Evolutionary conservation across 1,140 invertebrate genomes (phyloP), one percentile per base, ranked within the genome.

Genomic region (Zaprionus africanus): DNA sequence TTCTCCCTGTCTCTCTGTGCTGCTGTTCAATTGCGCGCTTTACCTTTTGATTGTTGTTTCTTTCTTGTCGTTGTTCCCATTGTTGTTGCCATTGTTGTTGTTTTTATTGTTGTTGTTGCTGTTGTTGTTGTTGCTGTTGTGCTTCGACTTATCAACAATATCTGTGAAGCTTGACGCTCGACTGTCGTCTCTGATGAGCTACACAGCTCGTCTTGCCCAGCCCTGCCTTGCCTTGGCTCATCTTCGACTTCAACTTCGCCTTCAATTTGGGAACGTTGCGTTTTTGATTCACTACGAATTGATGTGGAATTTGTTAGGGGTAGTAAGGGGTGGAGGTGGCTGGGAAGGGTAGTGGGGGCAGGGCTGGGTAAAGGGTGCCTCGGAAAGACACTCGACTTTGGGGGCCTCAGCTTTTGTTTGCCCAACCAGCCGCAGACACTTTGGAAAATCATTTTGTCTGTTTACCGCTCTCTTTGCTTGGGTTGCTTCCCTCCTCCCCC

Each of bases 1-100:
- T 11, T 34, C 19, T 22, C 26, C 22, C 22, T 1, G 1, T 64
- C 60, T 12, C 6, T 17, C 5, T 19, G 26, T 31, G 28, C 7
- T 43, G 36, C 24, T 57, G 59, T 57, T 66, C 56, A 65, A 66
- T 72, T 72, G 56, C 51, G 15, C 38, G 62, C 31, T 76, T 71
- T 61, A 72, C 64, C 75, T 66, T 57, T 64, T 64, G 36, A 51
- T 66, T 57, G 60, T 66, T 51, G 57, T 28, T 59, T 54, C 15
- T 59, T 36, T 49, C 66, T 19, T 19, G 19, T 34, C 31, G 31
- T n/a, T 43, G 22, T n/a, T 43, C n/a, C 22, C 22, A 22, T 43
- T 43, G 41, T 24, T 49, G 24, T 24, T 56, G 6, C 22, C 57
- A 26, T 66, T 34, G 36, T 62, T 60, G 2, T 46, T n/a, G 41